phyloP scores from a whole-genome alignment of 2,888 invertebrate genomes.

The Trilocha varians region DNA sequence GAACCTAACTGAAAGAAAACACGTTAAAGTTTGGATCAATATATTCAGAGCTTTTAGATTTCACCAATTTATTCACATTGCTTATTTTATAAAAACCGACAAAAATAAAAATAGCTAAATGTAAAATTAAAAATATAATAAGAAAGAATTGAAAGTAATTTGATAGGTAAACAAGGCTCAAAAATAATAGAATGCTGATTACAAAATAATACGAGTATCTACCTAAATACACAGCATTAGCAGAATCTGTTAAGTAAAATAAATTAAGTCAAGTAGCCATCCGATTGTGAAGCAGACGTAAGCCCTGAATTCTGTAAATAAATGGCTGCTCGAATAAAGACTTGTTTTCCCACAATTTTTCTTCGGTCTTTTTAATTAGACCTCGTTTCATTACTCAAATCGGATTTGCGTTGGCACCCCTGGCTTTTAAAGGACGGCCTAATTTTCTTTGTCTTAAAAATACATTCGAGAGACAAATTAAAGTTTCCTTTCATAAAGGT shows the following conservation, averaged over 20 bases:
- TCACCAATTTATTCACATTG: too few relatives aligned
- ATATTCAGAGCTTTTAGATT: too few relatives aligned
- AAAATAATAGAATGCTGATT: too few relatives aligned
- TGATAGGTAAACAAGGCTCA: too few relatives aligned
- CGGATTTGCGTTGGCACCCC: conserved; percentile 55
- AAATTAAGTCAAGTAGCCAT: neutral
- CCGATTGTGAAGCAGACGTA: neutral
- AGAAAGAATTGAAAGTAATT: too few relatives aligned
- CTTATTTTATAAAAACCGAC: too few relatives aligned
- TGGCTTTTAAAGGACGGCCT: conserved; percentile 43
- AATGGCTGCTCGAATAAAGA: conserved; percentile 28
- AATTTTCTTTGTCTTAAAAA: conserved; percentile 37
- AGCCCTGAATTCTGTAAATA: conserved; percentile 18
- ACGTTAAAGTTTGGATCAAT: neutral
- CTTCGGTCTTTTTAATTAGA: conserved; percentile 53
- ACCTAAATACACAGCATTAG: neutral
- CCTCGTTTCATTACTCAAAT: conserved; percentile 57
- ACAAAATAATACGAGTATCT: too few relatives aligned
- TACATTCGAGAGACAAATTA: conserved; percentile 5
- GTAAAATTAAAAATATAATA: too few relatives aligned
- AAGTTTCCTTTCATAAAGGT: conserved; percentile 1
- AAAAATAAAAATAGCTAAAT: too few relatives aligned
- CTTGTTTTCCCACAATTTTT: conserved; percentile 43
- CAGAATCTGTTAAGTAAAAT: neutral
- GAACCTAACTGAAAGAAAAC: neutral